Conservation (phyloP, 2,113 vertebrate species). For the Phyllostomus discolor region DNA sequence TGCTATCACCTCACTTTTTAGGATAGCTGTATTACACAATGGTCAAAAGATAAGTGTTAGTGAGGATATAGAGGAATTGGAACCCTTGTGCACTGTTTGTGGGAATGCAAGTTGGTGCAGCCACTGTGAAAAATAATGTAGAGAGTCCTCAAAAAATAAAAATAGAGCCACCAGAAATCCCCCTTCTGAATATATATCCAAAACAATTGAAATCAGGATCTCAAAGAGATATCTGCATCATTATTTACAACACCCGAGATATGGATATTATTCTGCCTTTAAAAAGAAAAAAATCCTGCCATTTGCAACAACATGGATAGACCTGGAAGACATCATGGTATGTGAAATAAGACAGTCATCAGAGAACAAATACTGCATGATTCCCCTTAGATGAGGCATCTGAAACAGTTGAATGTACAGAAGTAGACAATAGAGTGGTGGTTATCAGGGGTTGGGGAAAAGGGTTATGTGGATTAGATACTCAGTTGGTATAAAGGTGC, state of each 20-base stretch:
- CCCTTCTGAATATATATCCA: not conserved
- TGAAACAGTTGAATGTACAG: not conserved
- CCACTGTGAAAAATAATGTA: not conserved
- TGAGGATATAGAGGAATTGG: not conserved
- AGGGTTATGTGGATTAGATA: not conserved
- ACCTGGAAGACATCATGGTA: not conserved
- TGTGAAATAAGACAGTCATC: not conserved
- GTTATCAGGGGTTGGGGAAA: not conserved
- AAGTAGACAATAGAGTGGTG: not conserved
- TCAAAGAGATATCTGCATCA: not conserved
- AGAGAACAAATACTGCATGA: not conserved
- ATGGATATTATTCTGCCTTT: not conserved
- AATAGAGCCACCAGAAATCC: not conserved
- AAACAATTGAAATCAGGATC: not conserved
- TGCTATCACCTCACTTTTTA: not conserved
- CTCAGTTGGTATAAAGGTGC: not conserved
- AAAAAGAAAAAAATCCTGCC: not conserved
- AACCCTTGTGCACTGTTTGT: not conserved
- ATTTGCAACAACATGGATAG: not conserved
- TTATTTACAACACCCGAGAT: too few species aligned
- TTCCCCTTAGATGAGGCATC: not conserved
- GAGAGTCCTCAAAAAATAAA: not conserved
- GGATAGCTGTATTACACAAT: not conserved
- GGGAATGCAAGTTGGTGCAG: not conserved
- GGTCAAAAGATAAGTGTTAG: not conserved